phyloP scores from a whole-genome alignment of 1,140 invertebrate species.

The Holotrichia oblita region DNA sequence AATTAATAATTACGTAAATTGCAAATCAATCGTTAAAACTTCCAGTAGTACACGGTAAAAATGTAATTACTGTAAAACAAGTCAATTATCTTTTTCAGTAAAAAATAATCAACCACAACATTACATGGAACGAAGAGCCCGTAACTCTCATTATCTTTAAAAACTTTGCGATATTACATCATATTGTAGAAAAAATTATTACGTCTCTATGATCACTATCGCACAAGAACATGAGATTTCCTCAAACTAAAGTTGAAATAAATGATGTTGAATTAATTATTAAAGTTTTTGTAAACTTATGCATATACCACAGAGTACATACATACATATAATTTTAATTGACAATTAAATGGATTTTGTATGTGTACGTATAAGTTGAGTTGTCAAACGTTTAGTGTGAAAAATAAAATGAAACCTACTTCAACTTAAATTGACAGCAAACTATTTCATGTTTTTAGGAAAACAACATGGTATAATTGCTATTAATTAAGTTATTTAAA shows the following conservation, averaged over 20 bases:
- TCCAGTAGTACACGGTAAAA: too few relatives aligned
- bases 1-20: too few relatives aligned
- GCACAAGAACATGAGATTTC: background rate
- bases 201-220: background rate
- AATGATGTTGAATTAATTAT: background rate
- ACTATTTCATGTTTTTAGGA: background rate
- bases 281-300: background rate
- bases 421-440: background rate
- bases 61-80: too few relatives aligned
- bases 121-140: too few relatives aligned
- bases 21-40: too few relatives aligned
- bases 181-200: background rate
- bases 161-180: too few relatives aligned
- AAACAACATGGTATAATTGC: background rate
- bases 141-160: too few relatives aligned
- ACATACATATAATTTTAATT: slow-evolving; percentile 15
- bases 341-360: background rate
- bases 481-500: slow-evolving; percentile 13
- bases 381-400: background rate
- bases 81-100: too few relatives aligned
- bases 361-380: background rate
- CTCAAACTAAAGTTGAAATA: background rate
- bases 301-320: too few relatives aligned
- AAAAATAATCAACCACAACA: too few relatives aligned
- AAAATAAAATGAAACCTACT: background rate